Percentiles rank a stretch among this genome's conserved stretches.
phyloP scores from a whole-genome alignment of 1,140 invertebrate species.

The Heliconius hewitsoni region DNA sequence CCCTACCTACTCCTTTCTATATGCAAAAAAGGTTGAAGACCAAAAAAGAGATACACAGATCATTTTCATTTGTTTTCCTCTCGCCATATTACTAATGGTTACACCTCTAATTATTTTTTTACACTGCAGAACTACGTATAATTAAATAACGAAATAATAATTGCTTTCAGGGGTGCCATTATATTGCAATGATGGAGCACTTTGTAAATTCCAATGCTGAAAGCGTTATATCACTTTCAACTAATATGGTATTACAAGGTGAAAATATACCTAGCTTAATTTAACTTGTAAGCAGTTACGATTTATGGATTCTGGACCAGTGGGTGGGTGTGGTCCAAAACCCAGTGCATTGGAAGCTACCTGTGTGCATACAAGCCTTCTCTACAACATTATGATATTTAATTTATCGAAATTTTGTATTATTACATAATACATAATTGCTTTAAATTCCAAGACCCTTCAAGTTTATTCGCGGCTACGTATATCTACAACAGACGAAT shows the following conservation, averaged over 20 bases:
- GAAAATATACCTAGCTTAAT: conserved; percentile 10
- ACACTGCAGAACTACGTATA: neutral
- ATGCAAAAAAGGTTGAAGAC: neutral
- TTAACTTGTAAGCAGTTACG: too few species aligned
- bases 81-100: neutral
- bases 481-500: too few species aligned
- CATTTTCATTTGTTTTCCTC: neutral
- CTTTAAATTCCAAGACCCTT: too few species aligned
- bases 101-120: neutral
- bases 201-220: conserved; percentile 15
- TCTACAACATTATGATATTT: too few species aligned
- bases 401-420: too few species aligned
- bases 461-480: too few species aligned
- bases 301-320: too few species aligned
- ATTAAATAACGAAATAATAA: conserved; percentile 25
- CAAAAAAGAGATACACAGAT: neutral
- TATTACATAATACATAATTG: too few species aligned
- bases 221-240: conserved; percentile 8
- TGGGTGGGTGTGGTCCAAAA: too few species aligned
- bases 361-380: too few species aligned
- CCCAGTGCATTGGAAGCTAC: too few species aligned
- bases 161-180: neutral
- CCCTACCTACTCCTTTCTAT: too few species aligned
- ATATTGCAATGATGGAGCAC: conserved; percentile 5
- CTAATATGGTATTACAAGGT: conserved; percentile 16